Base-by-base conservation (phyloP, 2,797 vertebrate genomes). In the Gephyroberyx darwinii region DNA sequence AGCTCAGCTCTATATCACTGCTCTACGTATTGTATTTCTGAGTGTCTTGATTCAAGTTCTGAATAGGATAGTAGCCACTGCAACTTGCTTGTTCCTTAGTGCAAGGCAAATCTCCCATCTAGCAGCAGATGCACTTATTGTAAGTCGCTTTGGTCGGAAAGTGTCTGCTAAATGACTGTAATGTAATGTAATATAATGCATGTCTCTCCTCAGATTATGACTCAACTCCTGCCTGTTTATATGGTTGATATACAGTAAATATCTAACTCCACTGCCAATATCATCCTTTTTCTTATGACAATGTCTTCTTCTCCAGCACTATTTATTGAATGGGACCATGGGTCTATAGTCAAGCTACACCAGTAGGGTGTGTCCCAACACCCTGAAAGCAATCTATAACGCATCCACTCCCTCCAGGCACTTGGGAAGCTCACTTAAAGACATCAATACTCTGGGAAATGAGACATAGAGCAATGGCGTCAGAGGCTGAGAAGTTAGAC, bases 401-500 rank as follows among this genome's bases (percentile, higher is more conserved):
- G 74, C 81, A 86, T 84, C 81, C 83, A 69, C 81, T 84, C 80
- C 81, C 75, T 80, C 43, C 65, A 75, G 80, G 84, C 82, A 77
- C 77, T 84, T 65, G 78, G 75, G 78, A 86, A 85, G 84, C 86
- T 87, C 88, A 89, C 88, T 92, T 90, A 85, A 84, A 89, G 78
- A 89, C 88, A 89, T 92, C 91, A 88, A 91, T 93, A 91, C 77
- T 67, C 50, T 52, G 84, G 89, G 87, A 91, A 92, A 92, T 89
- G 87, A 93, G 91, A 92, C 90, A 87, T 88, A 89, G 88, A 92
- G 88, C 65, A 75, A 92, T 88, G 83, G 69, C 81, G 86, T 84
- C 82, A 69, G 80, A 86, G 78, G 79, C 74, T 68, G 66, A 75
- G 83, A 81, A 82, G 84, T 85, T 78, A 86, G 86, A 86, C 56